These are phyloP conservation scores for Pomacea maculata DNA, from an alignment of 1,140 invertebrate species.

Conservation along the genomic window DNA sequence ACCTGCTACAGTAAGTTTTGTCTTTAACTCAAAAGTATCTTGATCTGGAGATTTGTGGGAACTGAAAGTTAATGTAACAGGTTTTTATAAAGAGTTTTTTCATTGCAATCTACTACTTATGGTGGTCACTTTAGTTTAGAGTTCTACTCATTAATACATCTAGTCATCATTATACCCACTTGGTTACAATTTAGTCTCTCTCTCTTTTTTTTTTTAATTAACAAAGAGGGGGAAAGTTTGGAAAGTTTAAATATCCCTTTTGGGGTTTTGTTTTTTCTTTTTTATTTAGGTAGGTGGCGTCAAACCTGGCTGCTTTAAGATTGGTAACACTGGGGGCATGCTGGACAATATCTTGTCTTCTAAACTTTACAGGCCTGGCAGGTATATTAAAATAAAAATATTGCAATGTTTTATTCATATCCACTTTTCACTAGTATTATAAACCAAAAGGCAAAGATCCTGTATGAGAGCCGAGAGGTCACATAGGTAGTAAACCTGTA, in stretches of 20 bases:
- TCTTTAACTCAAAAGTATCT: not conserved
- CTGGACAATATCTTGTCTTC: constrained; percentile 99
- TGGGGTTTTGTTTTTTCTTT: not conserved
- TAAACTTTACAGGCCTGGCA: constrained; percentile 93
- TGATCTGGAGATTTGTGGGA: not conserved
- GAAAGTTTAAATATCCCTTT: not conserved
- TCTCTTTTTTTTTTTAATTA: too few species aligned
- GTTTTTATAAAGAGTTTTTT: too few species aligned
- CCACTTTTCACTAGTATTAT: not conserved
- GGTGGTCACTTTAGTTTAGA: too few species aligned
- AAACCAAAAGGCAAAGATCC: not conserved
- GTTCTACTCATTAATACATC: too few species aligned
- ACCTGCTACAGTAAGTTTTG: constrained; percentile 90
- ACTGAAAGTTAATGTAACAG: too few species aligned
- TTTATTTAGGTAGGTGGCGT: constrained; percentile 76
- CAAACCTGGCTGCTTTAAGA: constrained; percentile 99
- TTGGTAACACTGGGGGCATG: constrained; percentile 99
- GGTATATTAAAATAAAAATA: constrained; percentile 52
- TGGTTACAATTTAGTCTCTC: too few species aligned
- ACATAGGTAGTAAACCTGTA: too few species aligned
- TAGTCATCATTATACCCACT: too few species aligned
- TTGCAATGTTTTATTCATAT: not conserved
- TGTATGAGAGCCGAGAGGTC: not conserved
- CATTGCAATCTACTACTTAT: too few species aligned
- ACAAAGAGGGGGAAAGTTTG: too few species aligned